A percentile compares a stretch with the other conserved stretches of the same genome.
These are phyloP conservation scores for Hermatobates lingyangjiaoensis DNA, from an alignment of 1,140 invertebrate genomes.

Conservation along the genomic window DNA sequence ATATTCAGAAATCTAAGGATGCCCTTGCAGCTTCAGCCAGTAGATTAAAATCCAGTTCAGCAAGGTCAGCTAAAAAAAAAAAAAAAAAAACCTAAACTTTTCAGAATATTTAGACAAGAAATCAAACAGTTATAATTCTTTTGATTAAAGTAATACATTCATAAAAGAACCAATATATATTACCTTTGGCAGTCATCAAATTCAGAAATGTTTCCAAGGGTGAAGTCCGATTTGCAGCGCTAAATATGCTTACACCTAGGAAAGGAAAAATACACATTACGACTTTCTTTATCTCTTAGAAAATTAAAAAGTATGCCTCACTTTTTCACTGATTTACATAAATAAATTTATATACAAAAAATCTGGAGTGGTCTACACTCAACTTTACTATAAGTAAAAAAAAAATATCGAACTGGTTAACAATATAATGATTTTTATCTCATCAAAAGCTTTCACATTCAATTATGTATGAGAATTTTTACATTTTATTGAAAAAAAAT, in stretches of 20 bases:
- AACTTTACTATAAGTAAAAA: too few species aligned
- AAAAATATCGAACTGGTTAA: too few species aligned
- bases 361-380: too few species aligned
- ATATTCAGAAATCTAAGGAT: conserved; percentile 18
- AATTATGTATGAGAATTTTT: too few species aligned
- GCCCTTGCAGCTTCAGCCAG: conserved; percentile 57
- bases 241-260: conserved; percentile 44
- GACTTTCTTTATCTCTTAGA: too few species aligned
- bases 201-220: conserved; percentile 67
- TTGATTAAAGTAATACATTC: neutral
- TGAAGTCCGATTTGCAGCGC: conserved; percentile 49
- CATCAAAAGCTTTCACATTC: too few species aligned
- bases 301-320: too few species aligned
- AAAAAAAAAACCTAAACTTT: conserved; percentile 2
- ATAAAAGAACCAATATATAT: conserved; percentile 1
- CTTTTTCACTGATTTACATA: too few species aligned
- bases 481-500: too few species aligned
- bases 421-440: too few species aligned
- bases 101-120: neutral
- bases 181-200: conserved; percentile 58
- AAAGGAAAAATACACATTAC: conserved; percentile 14
- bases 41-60: conserved; percentile 60
- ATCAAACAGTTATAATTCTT: neutral
- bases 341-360: too few species aligned
- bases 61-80: conserved; percentile 40